These are phyloP conservation scores for Sycophaga agraensis DNA, from an alignment of 1,140 invertebrate genomes.

Conservation along the genomic window DNA sequence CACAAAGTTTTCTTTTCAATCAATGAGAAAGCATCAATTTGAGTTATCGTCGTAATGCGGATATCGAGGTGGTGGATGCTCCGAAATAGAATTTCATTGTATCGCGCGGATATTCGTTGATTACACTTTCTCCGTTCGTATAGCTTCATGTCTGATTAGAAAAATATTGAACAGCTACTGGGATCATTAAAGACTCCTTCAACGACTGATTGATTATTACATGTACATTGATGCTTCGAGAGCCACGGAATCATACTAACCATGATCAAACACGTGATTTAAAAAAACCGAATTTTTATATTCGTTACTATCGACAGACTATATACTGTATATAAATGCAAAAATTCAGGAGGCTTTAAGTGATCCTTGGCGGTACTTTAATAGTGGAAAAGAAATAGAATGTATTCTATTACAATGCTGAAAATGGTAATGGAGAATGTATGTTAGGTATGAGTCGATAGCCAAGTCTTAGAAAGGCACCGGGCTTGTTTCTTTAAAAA, in stretches of 20 bases:
- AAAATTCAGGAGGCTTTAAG: constrained; percentile 19
- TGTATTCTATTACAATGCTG: not conserved
- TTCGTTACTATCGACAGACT: constrained; percentile 10
- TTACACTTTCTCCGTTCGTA: constrained; percentile 22
- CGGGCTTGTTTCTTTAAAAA: not conserved
- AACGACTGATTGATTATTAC: constrained; percentile 1
- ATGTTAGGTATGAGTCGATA: not conserved
- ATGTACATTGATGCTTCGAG: constrained; percentile 4
- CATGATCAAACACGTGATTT: not conserved
- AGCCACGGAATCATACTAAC: not conserved
- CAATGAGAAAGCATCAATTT: constrained; percentile 20
- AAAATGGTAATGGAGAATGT: not conserved
- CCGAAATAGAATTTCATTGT: constrained; percentile 13
- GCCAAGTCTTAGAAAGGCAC: constrained; percentile 8
- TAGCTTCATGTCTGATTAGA: constrained; percentile 21
- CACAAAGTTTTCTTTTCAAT: constrained; percentile 29
- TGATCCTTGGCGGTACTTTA: not conserved
- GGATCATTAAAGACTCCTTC: constrained; percentile 25
- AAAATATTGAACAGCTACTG: constrained; percentile 25
- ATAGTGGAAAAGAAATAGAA: not conserved
- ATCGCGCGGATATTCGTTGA: constrained; percentile 28
- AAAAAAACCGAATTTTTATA: not conserved
- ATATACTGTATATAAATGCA: constrained; percentile 22
- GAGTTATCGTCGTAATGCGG: constrained; percentile 16
- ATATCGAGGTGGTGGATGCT: not conserved